These are phyloP conservation scores for Phanerotoma sp. DNA, from an alignment of 2,888 invertebrate genomes.

Conservation along the genomic window DNA sequence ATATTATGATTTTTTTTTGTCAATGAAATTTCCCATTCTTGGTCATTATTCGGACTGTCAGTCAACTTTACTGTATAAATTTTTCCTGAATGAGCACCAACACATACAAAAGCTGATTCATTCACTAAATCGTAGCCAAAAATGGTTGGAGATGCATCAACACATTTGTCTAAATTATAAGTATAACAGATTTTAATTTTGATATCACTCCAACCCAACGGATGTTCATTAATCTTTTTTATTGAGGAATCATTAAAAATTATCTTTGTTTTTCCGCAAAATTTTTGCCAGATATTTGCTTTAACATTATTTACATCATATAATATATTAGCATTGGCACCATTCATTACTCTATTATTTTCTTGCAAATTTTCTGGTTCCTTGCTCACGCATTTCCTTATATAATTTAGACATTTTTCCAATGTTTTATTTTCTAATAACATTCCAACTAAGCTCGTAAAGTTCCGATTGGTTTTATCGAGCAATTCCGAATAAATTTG, in stretches of 20 bases:
- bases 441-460: slow-evolving; percentile 61
- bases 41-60: slow-evolving; percentile 60
- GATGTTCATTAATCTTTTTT: no score
- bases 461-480: slow-evolving; percentile 54
- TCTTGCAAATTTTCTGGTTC: neutral
- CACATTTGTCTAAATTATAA: slow-evolving; percentile 73
- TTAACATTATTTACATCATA: neutral
- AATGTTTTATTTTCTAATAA: slow-evolving; percentile 61
- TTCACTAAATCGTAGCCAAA: slow-evolving; percentile 53
- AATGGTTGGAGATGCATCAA: slow-evolving; percentile 75
- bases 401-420: slow-evolving; percentile 46
- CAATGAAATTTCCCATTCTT: slow-evolving; percentile 60
- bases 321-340: neutral
- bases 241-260: neutral
- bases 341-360: neutral
- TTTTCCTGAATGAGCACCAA: slow-evolving; percentile 76
- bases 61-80: slow-evolving; percentile 66
- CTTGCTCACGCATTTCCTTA: slow-evolving; percentile 30
- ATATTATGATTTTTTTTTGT: slow-evolving; percentile 58
- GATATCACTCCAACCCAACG: no score
- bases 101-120: slow-evolving; percentile 56
- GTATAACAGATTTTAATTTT: slow-evolving; percentile 25
- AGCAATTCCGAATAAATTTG: slow-evolving; percentile 65
- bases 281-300: slow-evolving; percentile 43
- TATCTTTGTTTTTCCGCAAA: slow-evolving; percentile 35